A percentile compares a stretch with the other conserved stretches of the same genome.
Conservation (phyloP, 1,140 invertebrate genomes). For the Drosophila bifasciata region DNA sequence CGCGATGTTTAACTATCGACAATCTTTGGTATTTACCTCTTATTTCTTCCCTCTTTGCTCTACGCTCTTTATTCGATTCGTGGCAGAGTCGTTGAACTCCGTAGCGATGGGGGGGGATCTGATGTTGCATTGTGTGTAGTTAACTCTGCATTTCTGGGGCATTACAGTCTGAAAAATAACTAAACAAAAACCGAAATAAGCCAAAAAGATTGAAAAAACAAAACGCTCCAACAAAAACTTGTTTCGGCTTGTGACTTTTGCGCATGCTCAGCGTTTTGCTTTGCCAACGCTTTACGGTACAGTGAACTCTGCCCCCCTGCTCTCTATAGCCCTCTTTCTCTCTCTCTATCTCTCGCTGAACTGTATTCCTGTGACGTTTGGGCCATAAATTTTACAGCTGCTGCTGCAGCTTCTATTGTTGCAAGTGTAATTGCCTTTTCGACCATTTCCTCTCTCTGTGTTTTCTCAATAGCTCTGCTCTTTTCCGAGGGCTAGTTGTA, state of each 20-base stretch:
- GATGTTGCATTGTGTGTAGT: conserved; percentile 18
- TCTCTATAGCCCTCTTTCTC: no score
- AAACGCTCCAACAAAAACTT: conserved; percentile 58
- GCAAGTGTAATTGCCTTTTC: conserved; percentile 73
- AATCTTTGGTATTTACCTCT: conserved; percentile 50
- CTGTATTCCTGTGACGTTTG: conserved; percentile 74
- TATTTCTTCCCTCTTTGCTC: conserved; percentile 34
- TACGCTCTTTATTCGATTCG: conserved; percentile 6
- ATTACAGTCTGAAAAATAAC: conserved; percentile 29
- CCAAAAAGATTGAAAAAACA: conserved; percentile 45
- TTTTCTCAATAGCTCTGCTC: conserved; percentile 8
- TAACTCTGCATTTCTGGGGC: conserved; percentile 54
- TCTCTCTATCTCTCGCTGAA: conserved; percentile 8
- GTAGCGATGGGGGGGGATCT: background rate
- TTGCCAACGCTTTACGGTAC: conserved; percentile 72
- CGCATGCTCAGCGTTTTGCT: conserved; percentile 75
- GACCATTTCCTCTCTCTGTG: conserved; percentile 41
- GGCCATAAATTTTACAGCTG: conserved; percentile 67
- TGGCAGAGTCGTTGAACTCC: conserved; percentile 53
- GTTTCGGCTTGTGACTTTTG: conserved; percentile 74
- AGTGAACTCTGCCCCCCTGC: conserved; percentile 60
- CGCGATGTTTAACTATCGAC: conserved; percentile 69
- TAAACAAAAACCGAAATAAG: conserved; percentile 46
- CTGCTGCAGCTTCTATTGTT: conserved; percentile 72
- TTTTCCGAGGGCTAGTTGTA: conserved; percentile 35